Conservation (phyloP, 2,797 vertebrate genomes). For the Lateolabrax maculatus region DNA sequence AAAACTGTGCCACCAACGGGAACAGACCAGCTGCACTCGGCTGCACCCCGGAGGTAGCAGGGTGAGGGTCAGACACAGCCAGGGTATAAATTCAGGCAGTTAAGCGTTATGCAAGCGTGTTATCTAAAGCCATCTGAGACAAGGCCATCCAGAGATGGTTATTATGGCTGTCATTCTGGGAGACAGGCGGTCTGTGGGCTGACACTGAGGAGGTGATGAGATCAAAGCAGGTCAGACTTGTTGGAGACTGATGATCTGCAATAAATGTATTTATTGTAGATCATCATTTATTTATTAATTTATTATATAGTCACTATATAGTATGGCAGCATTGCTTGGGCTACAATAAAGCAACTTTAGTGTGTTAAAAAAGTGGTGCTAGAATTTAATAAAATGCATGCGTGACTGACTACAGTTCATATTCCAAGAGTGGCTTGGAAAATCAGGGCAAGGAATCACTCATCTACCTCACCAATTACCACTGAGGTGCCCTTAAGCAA, state of each 20-base stretch:
- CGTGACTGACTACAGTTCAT: neutral
- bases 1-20: slow-evolving; percentile 67
- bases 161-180: slow-evolving; percentile 70
- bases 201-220: slow-evolving; percentile 63
- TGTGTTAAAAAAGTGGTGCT: neutral
- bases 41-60: slow-evolving; percentile 64
- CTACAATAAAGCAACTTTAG: neutral
- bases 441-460: slow-evolving; percentile 24
- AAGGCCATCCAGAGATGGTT: slow-evolving; percentile 68
- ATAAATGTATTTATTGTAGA: neutral
- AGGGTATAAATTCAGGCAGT: slow-evolving; percentile 67
- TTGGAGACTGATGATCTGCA: slow-evolving; percentile 51
- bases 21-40: slow-evolving; percentile 63
- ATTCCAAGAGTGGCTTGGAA: slow-evolving; percentile 19
- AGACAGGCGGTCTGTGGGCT: slow-evolving; percentile 60
- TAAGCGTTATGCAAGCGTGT: slow-evolving; percentile 75
- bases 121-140: slow-evolving; percentile 77
- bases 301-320: slow-evolving; percentile 25
- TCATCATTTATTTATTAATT: neutral
- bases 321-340: neutral
- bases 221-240: slow-evolving; percentile 63
- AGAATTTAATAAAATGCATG: neutral
- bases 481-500: slow-evolving; percentile 44
- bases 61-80: slow-evolving; percentile 67
- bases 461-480: slow-evolving; percentile 31